Base-by-base conservation (phyloP, 2,888 invertebrate genomes). In the Aproaerema taeniolella region DNA sequence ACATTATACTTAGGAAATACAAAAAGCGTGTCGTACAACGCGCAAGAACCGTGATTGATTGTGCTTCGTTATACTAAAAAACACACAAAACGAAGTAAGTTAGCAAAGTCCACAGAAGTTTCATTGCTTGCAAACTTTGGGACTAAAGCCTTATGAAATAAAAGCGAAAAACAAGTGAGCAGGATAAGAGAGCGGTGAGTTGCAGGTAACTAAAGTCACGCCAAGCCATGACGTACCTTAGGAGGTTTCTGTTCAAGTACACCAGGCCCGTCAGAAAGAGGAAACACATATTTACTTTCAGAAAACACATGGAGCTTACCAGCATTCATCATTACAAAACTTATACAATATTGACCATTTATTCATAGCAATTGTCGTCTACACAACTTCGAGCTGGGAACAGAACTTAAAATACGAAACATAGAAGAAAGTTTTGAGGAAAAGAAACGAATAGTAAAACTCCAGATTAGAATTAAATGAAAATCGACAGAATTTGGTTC, bases 141-240 rank as follows among this genome's bases (percentile, higher is more conserved):
- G 61, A 63, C 56, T 54, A 66, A 58, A 79, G 77, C 73, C 53
- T 52, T 52, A 68, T 68, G 67, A 63, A 46, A 55, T 57, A 49
- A 67, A 82, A 81, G 81, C 80, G 62, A 61, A 63, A 70, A 66
- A 61, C 54, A 64, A 72, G 80, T 72, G 66, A 67, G 66, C 62
- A 53, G 58, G 66, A 66, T 59, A 43, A 51, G 52, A 67, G 63
- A 75, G 75, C 67, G 58, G 64, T 66, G 74, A 68, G 67, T 44
- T 53, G 34, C 47, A 41, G n/a, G n/a, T n/a, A 44, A 45, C 58
- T 40, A 66, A 60, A 48, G 41, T 54, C 61, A 66, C 74, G 71
- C 66, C 65, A 81, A 83, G 80, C 81, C 58, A 62, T 65, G 74
- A 86, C 85, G 66, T 86, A 86, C 85, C 86, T 86, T 77, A 86